These are phyloP conservation scores for Pseudorhiza aurosa DNA, from an alignment of 30 jellyfish, hydroid and myxozoan genomes.

Conservation along the genomic window DNA sequence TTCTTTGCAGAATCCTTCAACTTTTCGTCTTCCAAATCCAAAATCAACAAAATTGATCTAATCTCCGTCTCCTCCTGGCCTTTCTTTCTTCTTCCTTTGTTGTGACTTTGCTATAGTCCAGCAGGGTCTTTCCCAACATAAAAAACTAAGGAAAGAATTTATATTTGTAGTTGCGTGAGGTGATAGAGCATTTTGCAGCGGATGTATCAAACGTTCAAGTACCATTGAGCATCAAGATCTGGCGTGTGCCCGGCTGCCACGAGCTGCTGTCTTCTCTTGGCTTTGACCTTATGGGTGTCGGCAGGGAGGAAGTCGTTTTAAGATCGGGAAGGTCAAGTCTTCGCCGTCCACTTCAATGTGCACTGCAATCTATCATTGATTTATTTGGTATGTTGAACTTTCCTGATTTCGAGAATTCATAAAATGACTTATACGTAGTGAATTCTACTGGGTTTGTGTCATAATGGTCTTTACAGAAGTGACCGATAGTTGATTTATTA, in stretches of 20 bases:
- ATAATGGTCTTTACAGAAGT: too few relatives aligned
- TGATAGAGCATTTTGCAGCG: slow-evolving; percentile 74
- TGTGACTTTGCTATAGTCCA: too few relatives aligned
- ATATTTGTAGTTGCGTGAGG: slow-evolving; percentile 87
- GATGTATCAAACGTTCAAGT: slow-evolving; percentile 94
- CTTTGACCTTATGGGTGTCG: slow-evolving; percentile 96
- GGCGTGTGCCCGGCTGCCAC: slow-evolving; percentile 99
- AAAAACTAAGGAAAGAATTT: background rate
- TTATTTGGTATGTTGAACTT: slow-evolving; percentile 92
- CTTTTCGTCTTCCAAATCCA: too few relatives aligned
- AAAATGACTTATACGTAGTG: too few relatives aligned
- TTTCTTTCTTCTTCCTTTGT: too few relatives aligned
- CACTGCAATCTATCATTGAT: slow-evolving; percentile 89
- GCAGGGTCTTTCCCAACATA: background rate
- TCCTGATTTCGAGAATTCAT: too few relatives aligned
- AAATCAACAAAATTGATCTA: background rate
- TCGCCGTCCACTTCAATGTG: slow-evolving; percentile 97
- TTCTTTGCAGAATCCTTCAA: background rate
- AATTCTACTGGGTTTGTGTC: too few relatives aligned
- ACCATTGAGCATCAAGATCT: slow-evolving; percentile 69
- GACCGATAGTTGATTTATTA: too few relatives aligned
- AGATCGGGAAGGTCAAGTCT: slow-evolving; percentile 88
- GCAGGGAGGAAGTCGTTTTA: slow-evolving; percentile 88
- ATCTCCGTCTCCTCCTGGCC: background rate
- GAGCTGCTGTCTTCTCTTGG: slow-evolving; percentile 96